These are phyloP conservation scores for Drosophila rhopaloa DNA, from an alignment of 1,140 invertebrate species.

Conservation along the genomic window DNA sequence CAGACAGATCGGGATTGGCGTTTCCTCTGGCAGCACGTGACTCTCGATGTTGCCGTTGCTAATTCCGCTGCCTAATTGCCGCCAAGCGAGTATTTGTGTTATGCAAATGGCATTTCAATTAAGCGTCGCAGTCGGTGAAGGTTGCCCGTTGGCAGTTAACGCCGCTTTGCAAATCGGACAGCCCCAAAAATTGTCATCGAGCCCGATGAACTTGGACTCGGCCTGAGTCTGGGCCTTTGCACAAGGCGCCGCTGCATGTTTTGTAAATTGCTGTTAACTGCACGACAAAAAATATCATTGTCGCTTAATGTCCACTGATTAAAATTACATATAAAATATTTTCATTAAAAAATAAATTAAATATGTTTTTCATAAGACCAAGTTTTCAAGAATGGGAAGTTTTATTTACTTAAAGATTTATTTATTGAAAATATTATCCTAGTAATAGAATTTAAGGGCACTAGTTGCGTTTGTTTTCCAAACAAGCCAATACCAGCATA, in stretches of 20 bases:
- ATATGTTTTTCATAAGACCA: too few relatives aligned
- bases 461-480: too few relatives aligned
- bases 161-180: conserved; percentile 58
- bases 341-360: neutral
- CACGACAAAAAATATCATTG: conserved; percentile 12
- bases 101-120: conserved; percentile 80
- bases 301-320: neutral
- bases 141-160: conserved; percentile 66
- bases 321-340: neutral
- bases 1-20: conserved; percentile 19
- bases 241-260: conserved; percentile 52
- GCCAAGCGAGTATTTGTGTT: conserved; percentile 29
- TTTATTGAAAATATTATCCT: too few relatives aligned
- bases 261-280: conserved; percentile 56
- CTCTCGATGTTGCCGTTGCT: conserved; percentile 34
- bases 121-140: conserved; percentile 68
- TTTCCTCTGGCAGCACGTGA: conserved; percentile 63
- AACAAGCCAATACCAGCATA: too few relatives aligned
- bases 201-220: conserved; percentile 55
- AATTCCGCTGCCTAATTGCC: conserved; percentile 27
- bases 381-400: too few relatives aligned
- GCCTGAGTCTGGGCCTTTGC: conserved; percentile 32
- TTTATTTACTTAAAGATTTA: too few relatives aligned
- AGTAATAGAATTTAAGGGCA: too few relatives aligned
- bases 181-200: conserved; percentile 60